Percentiles rank a stretch among this genome's conserved stretches.
Evolutionary conservation across 2,113 vertebrate species (phyloP).

Genomic region (Otolemur garnettii): DNA sequence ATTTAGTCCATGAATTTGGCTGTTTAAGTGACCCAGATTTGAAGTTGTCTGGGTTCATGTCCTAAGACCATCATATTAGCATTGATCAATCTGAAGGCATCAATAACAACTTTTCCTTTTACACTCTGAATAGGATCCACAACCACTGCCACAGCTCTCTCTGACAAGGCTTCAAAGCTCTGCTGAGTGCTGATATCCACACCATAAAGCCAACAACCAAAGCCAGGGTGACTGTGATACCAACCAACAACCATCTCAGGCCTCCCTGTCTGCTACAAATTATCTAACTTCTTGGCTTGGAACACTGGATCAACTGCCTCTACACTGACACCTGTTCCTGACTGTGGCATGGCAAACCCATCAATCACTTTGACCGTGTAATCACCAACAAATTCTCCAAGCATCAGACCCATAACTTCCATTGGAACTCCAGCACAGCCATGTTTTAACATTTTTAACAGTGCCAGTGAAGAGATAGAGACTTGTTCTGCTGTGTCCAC

Average conservation of each 20-base stretch:
- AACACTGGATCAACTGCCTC: slow-evolving; percentile 98
- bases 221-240: slow-evolving; percentile 99
- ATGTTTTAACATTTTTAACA: slow-evolving; percentile 99
- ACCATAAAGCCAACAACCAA: slow-evolving; percentile 98
- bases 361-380: slow-evolving; percentile 99
- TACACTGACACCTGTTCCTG: slow-evolving; percentile 98
- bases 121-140: slow-evolving; percentile 99
- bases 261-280: slow-evolving; percentile 98
- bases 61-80: too few species aligned
- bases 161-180: slow-evolving; percentile 98
- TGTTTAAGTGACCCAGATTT: too few species aligned
- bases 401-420: slow-evolving; percentile 99
- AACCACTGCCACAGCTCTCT: slow-evolving; percentile 97
- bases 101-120: slow-evolving; percentile 94
- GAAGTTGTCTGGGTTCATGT: too few species aligned
- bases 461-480: slow-evolving; percentile 97
- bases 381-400: slow-evolving; percentile 98
- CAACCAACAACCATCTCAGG: slow-evolving; percentile 99
- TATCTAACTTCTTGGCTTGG: slow-evolving; percentile 99
- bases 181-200: slow-evolving; percentile 99
- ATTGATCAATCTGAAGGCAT: too few species aligned
- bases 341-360: slow-evolving; percentile 99
- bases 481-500: slow-evolving; percentile 98
- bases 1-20: too few species aligned
- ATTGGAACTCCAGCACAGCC: slow-evolving; percentile 99